Conservation (phyloP, 2,888 invertebrate species). For the Heterodera filipjevi region DNA sequence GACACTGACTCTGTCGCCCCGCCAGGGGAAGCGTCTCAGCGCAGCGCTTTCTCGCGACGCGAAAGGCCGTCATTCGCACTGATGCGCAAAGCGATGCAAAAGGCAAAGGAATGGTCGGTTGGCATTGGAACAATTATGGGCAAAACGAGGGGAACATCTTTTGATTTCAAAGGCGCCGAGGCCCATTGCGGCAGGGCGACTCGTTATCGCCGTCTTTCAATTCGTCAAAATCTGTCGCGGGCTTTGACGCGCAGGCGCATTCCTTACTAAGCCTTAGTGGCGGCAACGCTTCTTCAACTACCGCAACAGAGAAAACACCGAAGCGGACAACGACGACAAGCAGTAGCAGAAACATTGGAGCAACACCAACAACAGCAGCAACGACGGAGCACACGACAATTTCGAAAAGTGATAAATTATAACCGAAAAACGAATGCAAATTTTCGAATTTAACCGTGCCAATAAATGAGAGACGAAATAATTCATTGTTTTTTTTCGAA, state of each 20-base stretch:
- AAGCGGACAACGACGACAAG: background rate
- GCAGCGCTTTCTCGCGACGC: background rate
- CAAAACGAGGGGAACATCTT: background rate
- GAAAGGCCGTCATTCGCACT: constrained; percentile 2
- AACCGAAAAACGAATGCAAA: background rate
- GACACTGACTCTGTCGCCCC: background rate
- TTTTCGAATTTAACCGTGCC: too few relatives aligned
- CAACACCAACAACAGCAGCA: background rate
- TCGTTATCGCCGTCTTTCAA: background rate
- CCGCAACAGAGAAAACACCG: too few relatives aligned
- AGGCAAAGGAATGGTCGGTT: background rate
- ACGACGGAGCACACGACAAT: too few relatives aligned
- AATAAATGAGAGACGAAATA: too few relatives aligned
- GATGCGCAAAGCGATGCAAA: constrained; percentile 3
- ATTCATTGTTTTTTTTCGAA: background rate
- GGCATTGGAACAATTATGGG: background rate
- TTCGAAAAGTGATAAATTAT: background rate
- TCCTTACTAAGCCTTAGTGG: too few relatives aligned
- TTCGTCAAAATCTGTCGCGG: background rate
- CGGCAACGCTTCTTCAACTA: too few relatives aligned
- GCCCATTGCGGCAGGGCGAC: background rate
- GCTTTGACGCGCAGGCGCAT: background rate
- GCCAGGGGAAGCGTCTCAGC: background rate
- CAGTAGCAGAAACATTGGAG: background rate
- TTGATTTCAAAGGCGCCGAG: background rate